Evolutionary conservation across 2,113 vertebrate genomes (phyloP).

Genomic region (Rousettus leschenaultii): DNA sequence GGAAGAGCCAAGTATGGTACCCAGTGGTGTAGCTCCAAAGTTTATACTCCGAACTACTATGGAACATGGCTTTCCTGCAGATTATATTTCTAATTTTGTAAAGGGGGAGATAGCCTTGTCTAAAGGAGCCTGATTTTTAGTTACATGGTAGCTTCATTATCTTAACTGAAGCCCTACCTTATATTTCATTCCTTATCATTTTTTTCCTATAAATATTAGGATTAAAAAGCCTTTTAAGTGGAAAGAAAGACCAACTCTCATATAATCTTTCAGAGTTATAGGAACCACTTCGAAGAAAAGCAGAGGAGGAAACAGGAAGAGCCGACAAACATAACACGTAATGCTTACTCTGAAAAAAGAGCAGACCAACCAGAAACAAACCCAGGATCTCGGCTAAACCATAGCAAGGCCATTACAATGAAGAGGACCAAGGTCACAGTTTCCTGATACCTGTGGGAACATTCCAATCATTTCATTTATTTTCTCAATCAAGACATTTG

Average conservation of each 20-base stretch:
- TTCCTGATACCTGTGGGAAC: constrained; percentile 88
- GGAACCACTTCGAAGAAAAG: neutral
- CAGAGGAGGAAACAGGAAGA: neutral
- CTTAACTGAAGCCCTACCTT: neutral
- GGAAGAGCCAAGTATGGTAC: neutral
- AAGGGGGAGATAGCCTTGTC: neutral
- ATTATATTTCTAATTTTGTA: neutral
- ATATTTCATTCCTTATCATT: neutral
- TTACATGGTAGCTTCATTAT: neutral
- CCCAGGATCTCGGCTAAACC: constrained; percentile 92
- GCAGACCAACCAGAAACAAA: constrained; percentile 91
- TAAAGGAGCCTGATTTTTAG: neutral
- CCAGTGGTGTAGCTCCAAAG: neutral
- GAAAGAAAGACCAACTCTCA: neutral
- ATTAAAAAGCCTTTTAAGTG: neutral
- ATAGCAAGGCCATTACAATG: constrained; percentile 88
- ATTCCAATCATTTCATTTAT: constrained; percentile 43
- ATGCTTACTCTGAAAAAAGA: constrained; percentile 90
- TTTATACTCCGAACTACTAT: no score
- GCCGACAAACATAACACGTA: neutral
- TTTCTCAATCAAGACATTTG: neutral
- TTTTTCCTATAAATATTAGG: neutral
- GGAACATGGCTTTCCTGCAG: neutral
- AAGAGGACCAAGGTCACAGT: constrained; percentile 88
- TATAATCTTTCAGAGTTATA: neutral